A percentile compares a stretch with the other conserved stretches of the same genome.
Conservation (phyloP, 2,888 invertebrate species). For the Eilema griseolum region DNA sequence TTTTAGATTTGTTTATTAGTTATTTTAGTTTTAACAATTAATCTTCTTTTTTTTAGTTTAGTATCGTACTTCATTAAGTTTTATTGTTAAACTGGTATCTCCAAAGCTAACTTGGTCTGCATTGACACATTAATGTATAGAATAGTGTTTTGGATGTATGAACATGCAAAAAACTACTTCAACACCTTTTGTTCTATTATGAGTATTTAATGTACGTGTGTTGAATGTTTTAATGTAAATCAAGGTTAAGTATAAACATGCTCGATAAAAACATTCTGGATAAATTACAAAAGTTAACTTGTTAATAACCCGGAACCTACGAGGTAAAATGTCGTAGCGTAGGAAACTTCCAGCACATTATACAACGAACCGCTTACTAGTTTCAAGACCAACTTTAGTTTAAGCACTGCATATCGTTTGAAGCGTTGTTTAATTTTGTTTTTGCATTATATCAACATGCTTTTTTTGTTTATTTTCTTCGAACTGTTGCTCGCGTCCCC, state of each 20-base stretch:
- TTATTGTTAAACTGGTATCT: too few species aligned
- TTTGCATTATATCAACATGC: too few species aligned
- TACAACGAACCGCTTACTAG: slow-evolving; percentile 12
- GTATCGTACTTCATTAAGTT: too few species aligned
- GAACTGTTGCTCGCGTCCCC: too few species aligned
- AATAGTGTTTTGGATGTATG: too few species aligned
- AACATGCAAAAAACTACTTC: too few species aligned
- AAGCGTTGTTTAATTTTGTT: neutral
- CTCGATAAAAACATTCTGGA: neutral
- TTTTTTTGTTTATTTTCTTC: too few species aligned
- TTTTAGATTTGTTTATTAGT: too few species aligned
- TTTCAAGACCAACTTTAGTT: slow-evolving; percentile 9
- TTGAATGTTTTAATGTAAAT: neutral
- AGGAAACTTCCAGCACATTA: slow-evolving; percentile 16
- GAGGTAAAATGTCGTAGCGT: slow-evolving; percentile 9
- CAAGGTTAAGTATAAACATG: neutral
- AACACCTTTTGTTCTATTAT: neutral
- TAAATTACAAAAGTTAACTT: neutral
- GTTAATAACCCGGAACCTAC: slow-evolving; percentile 6
- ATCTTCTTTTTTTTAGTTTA: too few species aligned
- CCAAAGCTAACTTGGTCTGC: too few species aligned
- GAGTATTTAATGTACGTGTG: neutral
- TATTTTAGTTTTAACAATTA: too few species aligned
- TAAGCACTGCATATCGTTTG: neutral
- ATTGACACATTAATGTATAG: too few species aligned